Conservation (phyloP, 2,888 invertebrate genomes). For the Mesochorus sp. region DNA sequence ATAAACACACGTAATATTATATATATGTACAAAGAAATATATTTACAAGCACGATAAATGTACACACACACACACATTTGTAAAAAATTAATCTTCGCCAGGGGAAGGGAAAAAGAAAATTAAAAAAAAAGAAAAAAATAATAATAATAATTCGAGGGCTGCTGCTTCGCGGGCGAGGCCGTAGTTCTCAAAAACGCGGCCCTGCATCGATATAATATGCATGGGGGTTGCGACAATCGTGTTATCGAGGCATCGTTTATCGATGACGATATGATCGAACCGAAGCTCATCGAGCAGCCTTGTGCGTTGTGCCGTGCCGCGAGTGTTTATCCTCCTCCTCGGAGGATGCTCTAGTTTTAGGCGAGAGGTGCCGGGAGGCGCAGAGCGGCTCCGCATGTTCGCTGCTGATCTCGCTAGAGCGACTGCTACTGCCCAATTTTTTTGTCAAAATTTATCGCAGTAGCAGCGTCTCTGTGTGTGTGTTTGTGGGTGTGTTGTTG, state of each 20-base stretch:
- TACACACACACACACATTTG: too few species aligned
- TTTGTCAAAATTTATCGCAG: neutral
- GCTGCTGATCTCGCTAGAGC: conserved; percentile 35
- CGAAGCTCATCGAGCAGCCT: conserved; percentile 10
- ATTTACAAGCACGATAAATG: too few species aligned
- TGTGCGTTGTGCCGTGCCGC: conserved; percentile 42
- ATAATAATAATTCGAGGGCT: neutral
- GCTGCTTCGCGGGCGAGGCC: conserved; percentile 45
- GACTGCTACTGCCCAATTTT: neutral
- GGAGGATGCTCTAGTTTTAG: conserved; percentile 61
- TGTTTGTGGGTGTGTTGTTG: neutral
- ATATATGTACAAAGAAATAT: too few species aligned
- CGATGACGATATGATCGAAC: conserved; percentile 25
- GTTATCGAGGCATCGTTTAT: neutral
- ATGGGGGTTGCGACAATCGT: conserved; percentile 3
- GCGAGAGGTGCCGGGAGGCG: conserved; percentile 57
- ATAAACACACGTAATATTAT: too few species aligned
- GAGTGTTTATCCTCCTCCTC: conserved; percentile 43
- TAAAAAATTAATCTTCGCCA: neutral
- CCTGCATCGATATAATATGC: conserved; percentile 41
- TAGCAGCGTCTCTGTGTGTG: neutral
- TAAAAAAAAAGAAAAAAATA: neutral
- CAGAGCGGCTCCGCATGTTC: conserved; percentile 36
- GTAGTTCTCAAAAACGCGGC: neutral
- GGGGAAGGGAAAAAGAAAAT: neutral